These are phyloP conservation scores for Pristis pectinata DNA, from an alignment of 2,797 vertebrate genomes.

Conservation along the genomic window DNA sequence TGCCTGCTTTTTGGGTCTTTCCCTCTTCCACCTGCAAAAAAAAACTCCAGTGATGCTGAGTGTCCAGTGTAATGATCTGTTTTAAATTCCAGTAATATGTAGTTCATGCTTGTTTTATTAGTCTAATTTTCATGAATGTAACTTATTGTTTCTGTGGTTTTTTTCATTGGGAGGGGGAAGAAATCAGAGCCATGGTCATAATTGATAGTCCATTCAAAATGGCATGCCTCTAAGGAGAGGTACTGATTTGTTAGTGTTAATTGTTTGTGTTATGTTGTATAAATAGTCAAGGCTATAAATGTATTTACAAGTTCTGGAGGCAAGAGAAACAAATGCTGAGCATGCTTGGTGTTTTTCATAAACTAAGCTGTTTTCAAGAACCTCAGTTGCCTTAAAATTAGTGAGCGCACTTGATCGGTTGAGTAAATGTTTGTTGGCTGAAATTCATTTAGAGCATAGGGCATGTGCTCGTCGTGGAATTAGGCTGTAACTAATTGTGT, in stretches of 20 bases:
- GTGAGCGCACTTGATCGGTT: neutral
- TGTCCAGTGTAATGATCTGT: neutral
- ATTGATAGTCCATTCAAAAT: neutral
- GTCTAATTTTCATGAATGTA: neutral
- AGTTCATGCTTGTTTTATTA: neutral
- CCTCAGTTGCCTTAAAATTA: conserved; percentile 24
- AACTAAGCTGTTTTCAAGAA: neutral
- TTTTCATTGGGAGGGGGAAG: neutral
- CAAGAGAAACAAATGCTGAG: neutral
- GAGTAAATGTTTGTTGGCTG: neutral
- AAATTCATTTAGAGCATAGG: neutral
- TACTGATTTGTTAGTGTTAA: neutral
- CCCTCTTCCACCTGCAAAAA: neutral
- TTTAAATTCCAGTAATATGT: conserved; percentile 2
- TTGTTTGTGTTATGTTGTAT: neutral
- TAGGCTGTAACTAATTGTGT: neutral
- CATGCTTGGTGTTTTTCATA: neutral
- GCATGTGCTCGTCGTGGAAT: neutral
- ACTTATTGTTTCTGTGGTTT: conserved; percentile 20
- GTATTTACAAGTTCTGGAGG: neutral
- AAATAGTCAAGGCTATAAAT: neutral
- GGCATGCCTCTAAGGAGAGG: neutral
- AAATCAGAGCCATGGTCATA: neutral
- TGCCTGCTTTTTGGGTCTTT: conserved; percentile 20
- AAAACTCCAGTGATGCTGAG: neutral